Conservation (phyloP, 2,888 invertebrate genomes). For the Pseudanteris insignis region DNA sequence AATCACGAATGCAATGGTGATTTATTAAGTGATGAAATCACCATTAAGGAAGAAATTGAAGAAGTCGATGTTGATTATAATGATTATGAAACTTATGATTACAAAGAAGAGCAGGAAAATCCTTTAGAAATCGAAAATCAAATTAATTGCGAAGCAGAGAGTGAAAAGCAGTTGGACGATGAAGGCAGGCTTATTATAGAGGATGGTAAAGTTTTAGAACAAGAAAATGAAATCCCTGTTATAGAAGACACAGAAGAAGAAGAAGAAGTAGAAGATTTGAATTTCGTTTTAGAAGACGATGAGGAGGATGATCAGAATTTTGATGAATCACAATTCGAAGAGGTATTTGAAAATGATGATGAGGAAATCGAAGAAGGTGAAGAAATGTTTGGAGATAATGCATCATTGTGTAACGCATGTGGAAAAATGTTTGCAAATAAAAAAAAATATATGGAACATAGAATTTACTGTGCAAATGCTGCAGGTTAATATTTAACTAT, state of each 20-base stretch:
- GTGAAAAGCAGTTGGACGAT: slow-evolving; percentile 15
- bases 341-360: slow-evolving; percentile 35
- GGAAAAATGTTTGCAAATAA: slow-evolving; percentile 33
- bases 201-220: slow-evolving; percentile 3
- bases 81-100: slow-evolving; percentile 24
- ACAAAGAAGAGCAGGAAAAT: slow-evolving; percentile 18
- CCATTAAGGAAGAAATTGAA: slow-evolving; percentile 27
- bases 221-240: too few species aligned
- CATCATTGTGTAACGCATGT: slow-evolving; percentile 33
- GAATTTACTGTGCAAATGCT: slow-evolving; percentile 18
- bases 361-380: slow-evolving; percentile 5
- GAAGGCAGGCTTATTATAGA: slow-evolving; percentile 5
- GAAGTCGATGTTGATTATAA: slow-evolving; percentile 20
- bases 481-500: slow-evolving; percentile 26
- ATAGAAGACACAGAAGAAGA: slow-evolving; percentile 27
- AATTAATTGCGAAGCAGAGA: slow-evolving; percentile 12
- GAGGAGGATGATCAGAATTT: slow-evolving; percentile 38
- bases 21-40: slow-evolving; percentile 10
- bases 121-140: slow-evolving; percentile 4
- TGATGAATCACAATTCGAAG: slow-evolving; percentile 31
- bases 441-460: slow-evolving; percentile 26
- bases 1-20: slow-evolving; percentile 36
- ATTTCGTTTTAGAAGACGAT: slow-evolving; percentile 29
- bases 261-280: slow-evolving; percentile 28
- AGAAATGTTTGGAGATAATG: slow-evolving; percentile 14